Evolutionary conservation across 2,888 invertebrate species (phyloP), one percentile per base, ranked within the genome.

Genomic region (Arenicola marina): DNA sequence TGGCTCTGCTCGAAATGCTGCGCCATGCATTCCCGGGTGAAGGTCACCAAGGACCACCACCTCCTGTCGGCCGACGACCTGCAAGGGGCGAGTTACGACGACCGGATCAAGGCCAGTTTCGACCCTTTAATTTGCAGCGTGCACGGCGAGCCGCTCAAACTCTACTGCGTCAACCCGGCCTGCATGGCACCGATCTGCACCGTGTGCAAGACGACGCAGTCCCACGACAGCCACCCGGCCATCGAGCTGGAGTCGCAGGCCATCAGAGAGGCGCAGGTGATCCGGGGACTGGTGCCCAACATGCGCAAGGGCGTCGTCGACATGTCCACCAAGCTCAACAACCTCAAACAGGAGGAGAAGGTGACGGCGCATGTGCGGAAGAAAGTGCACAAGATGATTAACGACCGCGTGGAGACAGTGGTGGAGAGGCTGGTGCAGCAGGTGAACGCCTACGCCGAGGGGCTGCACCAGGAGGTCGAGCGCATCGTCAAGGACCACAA

Each of bases 1-100:
- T 72, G 71, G 71, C 65, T 72, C 54, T 72, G 72, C 51, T 60
- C 64, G 24, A 54, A 64, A 55, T 72, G 72, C 62, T 68, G 64
- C 44, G 45, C 65, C 28, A 65, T 72, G 67, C 72, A 72, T 38
- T 24, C 34, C 1, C 26, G 62, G 55, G 67, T 69, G 29, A 68
- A 69, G 56, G 48, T 72, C 43, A 72, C 72, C 1, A 64, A 62
- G 33, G 66, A 63, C 55, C 72, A 72, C 56, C 62, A 60, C 48
- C 59, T 72, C 51, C 62, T 72, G 15, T 59, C 69, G 18, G 43
- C 63, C 15, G 32, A 28, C 18, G 72, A 72, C n/a, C 59, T 72
- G 7, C 62, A 64, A 28, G 65, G 57, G 26, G 71, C 69, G 11
- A 54, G 66, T 28, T 66, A 62, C 31, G 72, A 72, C 44, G 55